These are phyloP conservation scores for Eumacrocentrus americanus DNA, from an alignment of 2,888 invertebrate genomes.

Conservation along the genomic window DNA sequence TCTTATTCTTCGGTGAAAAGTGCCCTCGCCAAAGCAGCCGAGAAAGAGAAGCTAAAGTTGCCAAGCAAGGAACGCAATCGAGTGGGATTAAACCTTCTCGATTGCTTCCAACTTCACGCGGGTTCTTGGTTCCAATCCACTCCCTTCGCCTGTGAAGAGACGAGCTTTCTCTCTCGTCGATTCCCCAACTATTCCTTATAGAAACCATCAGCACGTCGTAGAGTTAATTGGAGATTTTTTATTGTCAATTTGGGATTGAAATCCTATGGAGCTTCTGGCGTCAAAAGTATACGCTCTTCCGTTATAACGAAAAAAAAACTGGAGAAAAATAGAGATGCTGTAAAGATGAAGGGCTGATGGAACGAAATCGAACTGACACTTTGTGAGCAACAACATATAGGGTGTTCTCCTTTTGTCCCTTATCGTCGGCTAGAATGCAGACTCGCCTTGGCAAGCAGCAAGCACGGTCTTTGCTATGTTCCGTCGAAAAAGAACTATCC, in stretches of 20 bases:
- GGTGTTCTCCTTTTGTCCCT: conserved; percentile 49
- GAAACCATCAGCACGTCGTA: conserved; percentile 36
- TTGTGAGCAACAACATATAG: conserved; percentile 50
- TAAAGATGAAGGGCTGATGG: conserved; percentile 25
- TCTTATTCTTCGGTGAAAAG: conserved; percentile 39
- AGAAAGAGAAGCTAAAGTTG: conserved; percentile 37
- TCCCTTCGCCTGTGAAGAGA: conserved; percentile 42
- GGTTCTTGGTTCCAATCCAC: conserved; percentile 39
- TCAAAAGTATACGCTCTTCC: too few species aligned
- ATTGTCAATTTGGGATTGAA: conserved; percentile 61
- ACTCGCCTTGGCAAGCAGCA: conserved; percentile 13
- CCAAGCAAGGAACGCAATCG: conserved; percentile 53
- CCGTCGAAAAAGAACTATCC: background rate
- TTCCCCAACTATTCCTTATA: conserved; percentile 25
- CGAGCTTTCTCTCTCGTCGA: conserved; percentile 32
- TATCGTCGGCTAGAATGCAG: conserved; percentile 43
- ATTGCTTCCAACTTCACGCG: conserved; percentile 59
- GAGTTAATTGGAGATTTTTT: conserved; percentile 61
- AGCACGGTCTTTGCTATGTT: background rate
- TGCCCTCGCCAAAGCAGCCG: conserved; percentile 34
- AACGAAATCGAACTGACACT: conserved; percentile 47
- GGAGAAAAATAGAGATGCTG: conserved; percentile 12
- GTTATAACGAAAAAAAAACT: conserved; percentile 27
- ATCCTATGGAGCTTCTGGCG: conserved; percentile 40
- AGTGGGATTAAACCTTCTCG: conserved; percentile 60